These are phyloP conservation scores for Iphiclides podalirius DNA, from an alignment of 2,888 invertebrate genomes.

Conservation along the genomic window DNA sequence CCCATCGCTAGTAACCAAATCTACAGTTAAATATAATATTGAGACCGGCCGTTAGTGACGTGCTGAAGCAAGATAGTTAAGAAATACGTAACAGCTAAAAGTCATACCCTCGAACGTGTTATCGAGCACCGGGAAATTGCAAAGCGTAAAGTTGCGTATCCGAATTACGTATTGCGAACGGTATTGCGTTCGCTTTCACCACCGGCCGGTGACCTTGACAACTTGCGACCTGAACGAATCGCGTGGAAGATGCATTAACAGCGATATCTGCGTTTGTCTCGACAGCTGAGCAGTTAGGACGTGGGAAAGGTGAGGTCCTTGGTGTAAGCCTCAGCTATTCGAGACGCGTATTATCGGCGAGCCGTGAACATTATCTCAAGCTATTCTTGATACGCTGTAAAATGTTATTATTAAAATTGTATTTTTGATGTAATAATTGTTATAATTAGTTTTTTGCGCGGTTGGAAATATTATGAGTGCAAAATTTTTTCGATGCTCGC, in stretches of 20 bases:
- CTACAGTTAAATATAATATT: no score
- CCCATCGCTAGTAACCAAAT: no score
- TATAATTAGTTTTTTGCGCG: no score
- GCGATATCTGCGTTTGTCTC: constrained; percentile 6
- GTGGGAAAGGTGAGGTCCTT: constrained; percentile 12
- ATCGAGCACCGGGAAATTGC: not conserved
- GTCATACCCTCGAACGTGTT: not conserved
- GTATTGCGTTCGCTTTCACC: constrained; percentile 21
- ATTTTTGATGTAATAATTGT: no score
- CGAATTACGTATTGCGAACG: constrained; percentile 11
- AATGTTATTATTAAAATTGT: no score
- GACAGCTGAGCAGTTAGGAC: constrained; percentile 18
- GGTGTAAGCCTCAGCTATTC: constrained; percentile 4
- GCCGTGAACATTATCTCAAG: no score
- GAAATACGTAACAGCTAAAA: not conserved
- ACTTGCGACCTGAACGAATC: not conserved
- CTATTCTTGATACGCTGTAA: no score
- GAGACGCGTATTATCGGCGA: not conserved
- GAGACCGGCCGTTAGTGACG: no score
- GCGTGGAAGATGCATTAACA: constrained; percentile 2
- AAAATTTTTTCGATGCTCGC: no score
- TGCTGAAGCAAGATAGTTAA: no score
- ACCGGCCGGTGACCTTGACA: constrained; percentile 7
- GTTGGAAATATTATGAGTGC: no score
- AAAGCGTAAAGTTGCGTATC: constrained; percentile 4